phyloP scores from a whole-genome alignment of 2,113 vertebrate species.

The Nerophis ophidion region DNA sequence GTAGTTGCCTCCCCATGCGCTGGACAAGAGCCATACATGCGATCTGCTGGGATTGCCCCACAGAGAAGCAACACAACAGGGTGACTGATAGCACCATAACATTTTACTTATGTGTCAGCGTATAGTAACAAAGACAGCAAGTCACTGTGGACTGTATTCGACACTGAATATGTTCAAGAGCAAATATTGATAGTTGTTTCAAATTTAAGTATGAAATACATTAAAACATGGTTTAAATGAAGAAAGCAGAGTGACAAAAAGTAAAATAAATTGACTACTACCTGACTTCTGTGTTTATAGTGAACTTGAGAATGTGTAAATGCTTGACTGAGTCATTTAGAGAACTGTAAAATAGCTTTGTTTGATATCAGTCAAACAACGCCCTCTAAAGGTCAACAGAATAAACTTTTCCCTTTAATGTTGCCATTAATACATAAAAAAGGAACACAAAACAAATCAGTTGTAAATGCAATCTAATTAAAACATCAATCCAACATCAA shows the following conservation, averaged over 20 bases:
- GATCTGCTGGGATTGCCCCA: constrained; percentile 18
- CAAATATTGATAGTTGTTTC: constrained; percentile 3
- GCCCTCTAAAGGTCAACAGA: constrained; percentile 33
- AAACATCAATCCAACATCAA: constrained; percentile 31
- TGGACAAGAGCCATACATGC: constrained; percentile 10
- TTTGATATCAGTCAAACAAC: constrained; percentile 8
- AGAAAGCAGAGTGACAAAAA: too few species aligned
- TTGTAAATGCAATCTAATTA: constrained; percentile 54
- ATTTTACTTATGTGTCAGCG: constrained; percentile 20
- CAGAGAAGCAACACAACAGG: constrained; percentile 4
- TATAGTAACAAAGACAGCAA: not conserved
- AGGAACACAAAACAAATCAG: constrained; percentile 37
- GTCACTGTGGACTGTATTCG: not conserved
- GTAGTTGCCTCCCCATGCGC: constrained; percentile 29
- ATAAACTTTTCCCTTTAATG: constrained; percentile 6
- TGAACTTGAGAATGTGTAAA: too few species aligned
- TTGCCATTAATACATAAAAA: constrained; percentile 44
- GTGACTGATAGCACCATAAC: constrained; percentile 19
- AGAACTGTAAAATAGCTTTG: not conserved
- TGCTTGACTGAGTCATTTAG: too few species aligned
- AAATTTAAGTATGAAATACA: constrained; percentile 1
- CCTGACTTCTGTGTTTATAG: too few species aligned
- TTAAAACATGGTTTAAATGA: too few species aligned
- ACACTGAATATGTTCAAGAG: too few species aligned
- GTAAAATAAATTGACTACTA: too few species aligned